A percentile compares a stretch with the other conserved stretches of the same genome.
Conservation (phyloP, 2,888 invertebrate species). For the Acleris cristana region DNA sequence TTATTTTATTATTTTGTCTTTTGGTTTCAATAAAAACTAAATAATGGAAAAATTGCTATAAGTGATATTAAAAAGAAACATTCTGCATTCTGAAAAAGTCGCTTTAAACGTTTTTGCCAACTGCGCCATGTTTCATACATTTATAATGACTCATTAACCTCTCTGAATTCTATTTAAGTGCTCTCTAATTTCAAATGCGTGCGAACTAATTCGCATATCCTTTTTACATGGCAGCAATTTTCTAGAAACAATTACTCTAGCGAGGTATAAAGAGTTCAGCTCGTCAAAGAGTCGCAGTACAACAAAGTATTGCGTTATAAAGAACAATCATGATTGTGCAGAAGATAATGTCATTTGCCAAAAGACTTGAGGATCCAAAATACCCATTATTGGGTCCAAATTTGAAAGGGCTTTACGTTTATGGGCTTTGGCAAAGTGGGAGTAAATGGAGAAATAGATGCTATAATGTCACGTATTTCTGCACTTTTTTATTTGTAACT, state of each 20-base stretch:
- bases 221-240: constrained; percentile 11
- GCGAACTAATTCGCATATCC: constrained; percentile 22
- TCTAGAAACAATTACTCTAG: not conserved
- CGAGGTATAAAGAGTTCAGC: no score
- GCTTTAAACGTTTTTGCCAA: constrained; percentile 6
- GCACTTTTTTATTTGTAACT: constrained; percentile 49
- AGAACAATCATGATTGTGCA: constrained; percentile 41
- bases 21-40: no score
- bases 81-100: constrained; percentile 2
- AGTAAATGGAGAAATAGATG: constrained; percentile 47
- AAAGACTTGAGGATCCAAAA: constrained; percentile 56
- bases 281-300: no score
- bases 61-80: not conserved
- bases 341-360: constrained; percentile 47
- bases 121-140: constrained; percentile 29
- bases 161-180: constrained; percentile 24
- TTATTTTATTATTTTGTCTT: no score
- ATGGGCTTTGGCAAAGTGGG: constrained; percentile 58
- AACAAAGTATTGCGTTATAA: constrained; percentile 12
- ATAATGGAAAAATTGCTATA: no score
- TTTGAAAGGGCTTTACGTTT: constrained; percentile 58
- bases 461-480: constrained; percentile 51
- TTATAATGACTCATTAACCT: constrained; percentile 32
- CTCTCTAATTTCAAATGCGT: constrained; percentile 25
- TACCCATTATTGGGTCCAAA: constrained; percentile 66